Conservation (phyloP, 2,113 vertebrate genomes). For the Sylvietta virens region DNA sequence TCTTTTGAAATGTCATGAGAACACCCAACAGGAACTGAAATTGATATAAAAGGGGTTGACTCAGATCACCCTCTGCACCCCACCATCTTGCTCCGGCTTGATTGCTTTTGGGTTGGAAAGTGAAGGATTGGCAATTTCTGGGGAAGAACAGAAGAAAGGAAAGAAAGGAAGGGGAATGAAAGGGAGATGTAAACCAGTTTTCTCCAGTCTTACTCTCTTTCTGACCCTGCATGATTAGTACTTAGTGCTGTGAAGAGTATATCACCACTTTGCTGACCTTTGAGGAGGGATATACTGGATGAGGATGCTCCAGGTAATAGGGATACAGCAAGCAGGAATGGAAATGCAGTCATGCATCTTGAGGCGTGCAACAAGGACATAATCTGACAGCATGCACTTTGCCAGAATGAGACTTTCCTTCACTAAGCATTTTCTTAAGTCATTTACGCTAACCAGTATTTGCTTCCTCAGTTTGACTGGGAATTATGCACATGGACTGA, state of each 20-base stretch:
- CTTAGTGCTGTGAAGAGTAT: background rate
- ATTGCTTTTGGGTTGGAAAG: background rate
- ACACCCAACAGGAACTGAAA: constrained; percentile 69
- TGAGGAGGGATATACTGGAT: background rate
- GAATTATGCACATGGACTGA: background rate
- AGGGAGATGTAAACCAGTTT: background rate
- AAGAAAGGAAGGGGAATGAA: background rate
- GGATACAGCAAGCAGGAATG: background rate
- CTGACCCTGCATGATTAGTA: background rate
- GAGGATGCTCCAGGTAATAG: background rate
- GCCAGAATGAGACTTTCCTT: background rate
- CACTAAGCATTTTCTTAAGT: background rate
- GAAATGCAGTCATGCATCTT: background rate
- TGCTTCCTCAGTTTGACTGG: background rate
- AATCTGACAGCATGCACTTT: background rate
- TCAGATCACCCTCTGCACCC: background rate
- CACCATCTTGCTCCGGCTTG: background rate
- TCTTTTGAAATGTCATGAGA: constrained; percentile 73
- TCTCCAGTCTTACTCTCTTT: background rate
- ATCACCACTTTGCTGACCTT: background rate
- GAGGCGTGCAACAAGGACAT: background rate
- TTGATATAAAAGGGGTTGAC: constrained; percentile 43
- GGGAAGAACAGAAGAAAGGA: background rate
- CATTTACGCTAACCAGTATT: background rate
- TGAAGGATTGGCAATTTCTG: background rate